Evolutionary conservation across 2,113 vertebrate species (phyloP), one percentile per base, ranked within the genome.

Genomic region (Gallinago undulata): DNA sequence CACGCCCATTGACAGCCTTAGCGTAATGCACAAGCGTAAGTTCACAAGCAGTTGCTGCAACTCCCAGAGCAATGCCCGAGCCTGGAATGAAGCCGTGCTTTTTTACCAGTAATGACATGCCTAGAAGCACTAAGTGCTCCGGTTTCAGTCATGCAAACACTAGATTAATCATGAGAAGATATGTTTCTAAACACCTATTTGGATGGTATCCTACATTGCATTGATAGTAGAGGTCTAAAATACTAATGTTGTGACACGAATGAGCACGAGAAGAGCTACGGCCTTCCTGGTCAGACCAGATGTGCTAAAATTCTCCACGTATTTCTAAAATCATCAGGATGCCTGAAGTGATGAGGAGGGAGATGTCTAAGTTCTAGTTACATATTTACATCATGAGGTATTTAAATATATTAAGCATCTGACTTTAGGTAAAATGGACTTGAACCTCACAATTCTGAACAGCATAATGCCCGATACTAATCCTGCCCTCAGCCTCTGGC

Each of bases 101-200:
- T 93, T 80, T 70, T 51, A 43, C 92, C 68, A 68, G 93, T 89
- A 90, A 80, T 6, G 41, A 84, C 93, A 90, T 72, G 82, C 39
- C 79, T 88, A 55, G 88, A 91, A 83, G 50, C 67, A 45, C 1
- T 0, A 33, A 43, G 33, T 87, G 39, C 66, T 94, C 76, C 51
- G 23, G 63, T 80, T 93, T 85, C 82, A 63, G 50, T 93, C 87
- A 74, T 80, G 79, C 68, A 86, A 91, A 63, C 50, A 47, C 13
- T 19, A 63, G 41, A 83, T 85, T 57, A 85, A 88, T 90, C 79
- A 73, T 37, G 41, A 56, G 87, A 83, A 83, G 47, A 10, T 60
- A 18, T 3, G 30, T 78, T 94, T 78, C 73, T 91, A 39, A 77
- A 62, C 19, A 59, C 23, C 41, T 63, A 2, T 70, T 69, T 90